phyloP scores from a whole-genome alignment of 2,113 vertebrate genomes.

The Brevimyrus niger region DNA sequence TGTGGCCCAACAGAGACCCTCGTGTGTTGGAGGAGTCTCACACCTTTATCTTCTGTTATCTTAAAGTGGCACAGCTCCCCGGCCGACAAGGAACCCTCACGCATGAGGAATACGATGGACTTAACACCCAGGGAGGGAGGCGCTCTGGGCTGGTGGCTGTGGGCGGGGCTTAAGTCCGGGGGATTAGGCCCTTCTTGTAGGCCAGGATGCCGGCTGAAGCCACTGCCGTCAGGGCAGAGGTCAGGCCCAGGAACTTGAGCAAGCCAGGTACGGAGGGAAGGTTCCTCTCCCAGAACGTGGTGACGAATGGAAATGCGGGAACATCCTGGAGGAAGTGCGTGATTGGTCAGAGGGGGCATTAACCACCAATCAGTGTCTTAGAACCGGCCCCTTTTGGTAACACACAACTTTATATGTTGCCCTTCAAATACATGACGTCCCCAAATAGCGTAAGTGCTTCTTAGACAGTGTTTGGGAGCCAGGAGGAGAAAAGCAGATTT shows the following conservation, averaged over 20 bases:
- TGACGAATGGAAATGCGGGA: constrained; percentile 67
- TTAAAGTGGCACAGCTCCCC: background rate
- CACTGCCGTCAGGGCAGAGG: constrained; percentile 61
- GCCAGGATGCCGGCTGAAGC: constrained; percentile 58
- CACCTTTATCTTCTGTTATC: constrained; percentile 3
- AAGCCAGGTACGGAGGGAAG: constrained; percentile 80
- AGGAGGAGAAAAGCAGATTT: background rate
- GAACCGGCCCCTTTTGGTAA: background rate
- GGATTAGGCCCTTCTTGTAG: constrained; percentile 71
- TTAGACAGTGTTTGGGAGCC: background rate
- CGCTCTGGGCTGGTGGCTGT: background rate
- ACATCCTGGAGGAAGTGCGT: constrained; percentile 66
- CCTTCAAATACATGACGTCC: background rate
- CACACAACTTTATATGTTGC: background rate
- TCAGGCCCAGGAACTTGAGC: constrained; percentile 70
- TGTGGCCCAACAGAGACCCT: background rate
- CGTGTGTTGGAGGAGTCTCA: background rate
- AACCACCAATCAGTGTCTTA: background rate
- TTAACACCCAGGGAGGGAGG: background rate
- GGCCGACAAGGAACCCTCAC: constrained; percentile 9
- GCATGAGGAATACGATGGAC: constrained; percentile 4
- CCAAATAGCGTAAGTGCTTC: background rate
- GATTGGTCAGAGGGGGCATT: background rate
- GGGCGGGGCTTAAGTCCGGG: constrained; percentile 42
- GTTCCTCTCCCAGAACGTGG: constrained; percentile 84